Evolutionary conservation across 1,140 invertebrate species (phyloP).

Genomic region (Achatina immaculata): DNA sequence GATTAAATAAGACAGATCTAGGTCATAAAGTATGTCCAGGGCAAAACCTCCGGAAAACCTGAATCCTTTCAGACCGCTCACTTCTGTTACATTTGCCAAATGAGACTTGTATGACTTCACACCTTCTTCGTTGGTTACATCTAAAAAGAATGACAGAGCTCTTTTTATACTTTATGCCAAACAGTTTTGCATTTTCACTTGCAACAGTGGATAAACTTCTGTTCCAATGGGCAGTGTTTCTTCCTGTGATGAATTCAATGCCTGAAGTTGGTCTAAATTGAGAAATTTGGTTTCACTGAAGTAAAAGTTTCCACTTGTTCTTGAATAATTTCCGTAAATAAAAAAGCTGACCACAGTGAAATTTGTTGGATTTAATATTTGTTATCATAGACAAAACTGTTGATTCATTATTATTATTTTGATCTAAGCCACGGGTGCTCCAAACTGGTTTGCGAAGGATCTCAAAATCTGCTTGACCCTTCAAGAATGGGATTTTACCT

Average conservation of each 20-base stretch:
- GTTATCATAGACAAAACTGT: slow-evolving; percentile 79
- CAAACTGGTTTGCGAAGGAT: slow-evolving; percentile 86
- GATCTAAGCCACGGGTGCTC: slow-evolving; percentile 86
- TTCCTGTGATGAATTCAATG: slow-evolving; percentile 48
- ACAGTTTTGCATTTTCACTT: slow-evolving; percentile 30
- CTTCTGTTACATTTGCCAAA: slow-evolving; percentile 71
- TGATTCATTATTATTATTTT: slow-evolving; percentile 78
- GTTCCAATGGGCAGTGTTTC: slow-evolving; percentile 82
- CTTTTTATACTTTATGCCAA: slow-evolving; percentile 15
- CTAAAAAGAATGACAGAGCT: slow-evolving; percentile 53
- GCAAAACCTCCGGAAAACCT: slow-evolving; percentile 51
- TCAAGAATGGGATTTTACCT: slow-evolving; percentile 50
- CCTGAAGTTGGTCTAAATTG: slow-evolving; percentile 76
- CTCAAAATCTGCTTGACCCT: slow-evolving; percentile 76
- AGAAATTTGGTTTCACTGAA: slow-evolving; percentile 82
- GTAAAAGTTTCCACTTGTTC: slow-evolving; percentile 84
- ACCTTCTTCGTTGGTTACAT: slow-evolving; percentile 77
- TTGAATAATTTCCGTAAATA: slow-evolving; percentile 91
- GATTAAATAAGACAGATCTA: background rate
- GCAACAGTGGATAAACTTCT: slow-evolving; percentile 86
- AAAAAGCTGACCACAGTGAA: slow-evolving; percentile 83
- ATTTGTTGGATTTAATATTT: slow-evolving; percentile 76
- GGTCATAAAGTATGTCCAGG: slow-evolving; percentile 36
- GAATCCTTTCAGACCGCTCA: slow-evolving; percentile 45
- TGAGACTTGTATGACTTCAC: slow-evolving; percentile 77